phyloP scores from a whole-genome alignment of 53 echinoderm and acorn worm species.

The Temnopleurus reevesii region DNA sequence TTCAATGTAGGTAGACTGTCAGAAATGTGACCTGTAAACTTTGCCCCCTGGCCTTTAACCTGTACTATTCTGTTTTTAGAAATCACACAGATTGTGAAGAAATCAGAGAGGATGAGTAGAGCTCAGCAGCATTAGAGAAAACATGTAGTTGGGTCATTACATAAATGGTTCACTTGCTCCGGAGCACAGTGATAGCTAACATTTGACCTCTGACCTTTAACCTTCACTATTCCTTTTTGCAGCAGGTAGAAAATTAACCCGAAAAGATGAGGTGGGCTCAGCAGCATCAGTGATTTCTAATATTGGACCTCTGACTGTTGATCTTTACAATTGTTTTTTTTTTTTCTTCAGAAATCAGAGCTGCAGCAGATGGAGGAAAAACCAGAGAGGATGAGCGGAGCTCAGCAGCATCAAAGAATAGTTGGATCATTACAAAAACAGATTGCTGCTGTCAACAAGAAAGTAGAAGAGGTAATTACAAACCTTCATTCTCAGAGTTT shows the following conservation, averaged over 20 bases:
- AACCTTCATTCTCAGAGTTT: too few species aligned
- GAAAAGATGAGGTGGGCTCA: too few species aligned
- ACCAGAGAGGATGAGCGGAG: constrained; percentile 86
- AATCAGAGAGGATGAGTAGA: constrained; percentile 85
- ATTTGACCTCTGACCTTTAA: too few species aligned
- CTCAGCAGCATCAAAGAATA: constrained; percentile 89
- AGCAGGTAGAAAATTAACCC: too few species aligned
- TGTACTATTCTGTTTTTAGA: constrained; percentile 34
- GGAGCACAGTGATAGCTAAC: too few species aligned
- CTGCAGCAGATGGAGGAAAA: constrained; percentile 81
- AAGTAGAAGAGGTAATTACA: constrained; percentile 93
- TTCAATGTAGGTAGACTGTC: too few species aligned
- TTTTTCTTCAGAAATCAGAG: constrained; percentile 81
- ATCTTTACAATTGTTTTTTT: background rate
- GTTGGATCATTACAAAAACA: constrained; percentile 89
- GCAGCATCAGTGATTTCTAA: background rate
- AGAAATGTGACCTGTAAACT: background rate
- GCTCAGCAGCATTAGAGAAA: constrained; percentile 91
- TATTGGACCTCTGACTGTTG: background rate
- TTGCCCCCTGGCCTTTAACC: background rate
- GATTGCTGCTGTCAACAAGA: constrained; percentile 87
- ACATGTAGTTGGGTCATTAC: constrained; percentile 79
- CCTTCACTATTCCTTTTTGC: too few species aligned
- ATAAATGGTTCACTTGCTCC: constrained; percentile 88
- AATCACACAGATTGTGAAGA: constrained; percentile 76